Percentiles rank a stretch among this genome's conserved stretches.
Evolutionary conservation across 2,797 vertebrate genomes (phyloP).

Genomic region (Antrozous pallidus): DNA sequence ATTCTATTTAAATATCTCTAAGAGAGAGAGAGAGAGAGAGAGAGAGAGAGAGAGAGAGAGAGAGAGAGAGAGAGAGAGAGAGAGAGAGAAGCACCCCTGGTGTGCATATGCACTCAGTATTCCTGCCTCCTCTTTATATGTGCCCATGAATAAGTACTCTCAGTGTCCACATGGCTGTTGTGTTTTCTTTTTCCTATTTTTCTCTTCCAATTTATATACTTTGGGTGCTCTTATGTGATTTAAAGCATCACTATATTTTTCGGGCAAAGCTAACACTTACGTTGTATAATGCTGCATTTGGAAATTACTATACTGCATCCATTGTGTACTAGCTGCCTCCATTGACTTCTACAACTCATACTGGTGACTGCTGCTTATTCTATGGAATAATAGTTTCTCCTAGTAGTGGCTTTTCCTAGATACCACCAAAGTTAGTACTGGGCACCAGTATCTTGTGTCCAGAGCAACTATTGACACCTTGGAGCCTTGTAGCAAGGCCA

Average conservation of each 20-base stretch:
- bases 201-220: not conserved
- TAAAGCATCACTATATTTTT: constrained; percentile 5
- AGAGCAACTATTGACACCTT: not conserved
- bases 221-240: not conserved
- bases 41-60: too few species aligned
- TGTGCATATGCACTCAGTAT: not conserved
- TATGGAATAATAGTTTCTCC: not conserved
- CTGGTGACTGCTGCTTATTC: not conserved
- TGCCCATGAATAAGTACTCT: constrained; percentile 47
- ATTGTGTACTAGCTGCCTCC: constrained; percentile 34
- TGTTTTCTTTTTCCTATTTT: constrained; percentile 19
- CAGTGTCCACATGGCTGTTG: not conserved
- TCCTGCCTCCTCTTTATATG: not conserved
- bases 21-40: too few species aligned
- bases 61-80: not conserved
- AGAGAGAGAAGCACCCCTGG: not conserved
- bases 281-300: not conserved
- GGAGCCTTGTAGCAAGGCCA: not conserved
- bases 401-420: not conserved
- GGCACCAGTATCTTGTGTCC: not conserved
- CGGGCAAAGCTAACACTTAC: not conserved
- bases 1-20: too few species aligned
- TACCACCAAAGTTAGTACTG: not conserved
- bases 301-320: not conserved
- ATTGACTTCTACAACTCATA: not conserved